Conservation (phyloP, 1,140 invertebrate species). For the Cherax destructor region DNA sequence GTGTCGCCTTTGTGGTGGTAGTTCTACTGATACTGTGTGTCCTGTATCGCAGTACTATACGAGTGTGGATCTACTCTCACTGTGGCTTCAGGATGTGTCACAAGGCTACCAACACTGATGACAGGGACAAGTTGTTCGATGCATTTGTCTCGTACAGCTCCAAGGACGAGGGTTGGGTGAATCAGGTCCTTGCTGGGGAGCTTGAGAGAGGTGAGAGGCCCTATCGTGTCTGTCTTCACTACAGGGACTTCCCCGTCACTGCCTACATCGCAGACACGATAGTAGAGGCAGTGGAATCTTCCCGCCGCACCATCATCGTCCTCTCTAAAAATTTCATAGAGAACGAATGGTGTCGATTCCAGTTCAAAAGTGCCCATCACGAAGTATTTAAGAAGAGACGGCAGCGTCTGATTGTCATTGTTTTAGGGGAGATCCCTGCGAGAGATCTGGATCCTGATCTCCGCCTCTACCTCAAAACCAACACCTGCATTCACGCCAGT, state of each 20-base stretch:
- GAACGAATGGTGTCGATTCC: constrained; percentile 95
- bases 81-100: constrained; percentile 74
- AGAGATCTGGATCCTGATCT: constrained; percentile 93
- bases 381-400: constrained; percentile 87
- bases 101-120: constrained; percentile 75
- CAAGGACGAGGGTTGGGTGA: constrained; percentile 92
- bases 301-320: constrained; percentile 91
- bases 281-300: constrained; percentile 91
- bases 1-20: constrained; percentile 72
- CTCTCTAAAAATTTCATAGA: constrained; percentile 94
- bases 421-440: constrained; percentile 88
- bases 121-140: constrained; percentile 90
- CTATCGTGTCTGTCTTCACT: constrained; percentile 89
- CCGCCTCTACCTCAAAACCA: constrained; percentile 90
- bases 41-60: constrained; percentile 75
- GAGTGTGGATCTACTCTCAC: constrained; percentile 75
- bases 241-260: constrained; percentile 89
- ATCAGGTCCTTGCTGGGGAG: constrained; percentile 87
- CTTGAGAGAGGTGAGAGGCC: constrained; percentile 80
- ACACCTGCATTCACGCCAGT: constrained; percentile 92
- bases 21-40: constrained; percentile 73
- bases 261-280: constrained; percentile 91
- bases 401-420: constrained; percentile 88
- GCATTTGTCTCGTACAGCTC: constrained; percentile 94
- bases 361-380: constrained; percentile 93